Base-by-base conservation (phyloP, 2,113 vertebrate species). In the Elachura formosa region DNA sequence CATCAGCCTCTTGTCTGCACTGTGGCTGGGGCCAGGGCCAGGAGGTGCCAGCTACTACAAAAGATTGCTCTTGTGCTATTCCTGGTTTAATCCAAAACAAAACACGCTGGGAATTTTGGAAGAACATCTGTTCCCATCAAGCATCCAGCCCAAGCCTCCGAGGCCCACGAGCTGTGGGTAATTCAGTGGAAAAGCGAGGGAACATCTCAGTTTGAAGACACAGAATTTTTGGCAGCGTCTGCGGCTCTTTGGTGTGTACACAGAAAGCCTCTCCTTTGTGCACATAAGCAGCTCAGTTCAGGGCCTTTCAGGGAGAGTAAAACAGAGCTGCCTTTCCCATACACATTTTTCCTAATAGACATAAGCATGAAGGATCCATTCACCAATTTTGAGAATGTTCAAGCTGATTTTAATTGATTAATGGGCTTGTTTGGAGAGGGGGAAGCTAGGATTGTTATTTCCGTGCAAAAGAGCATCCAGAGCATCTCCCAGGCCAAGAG, bases 1-100 rank as follows among this genome's bases (percentile, higher is more conserved):
- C 86, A 72, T 58, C 73, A 46, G 61, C 69, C 86, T 17, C 87
- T 26, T 46, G 78, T 52, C 92, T 96, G 87, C 76, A 29, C 16
- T 59, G 76, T 69, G 68, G 75, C 82, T 71, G 72, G 51, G 68
- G 87, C 84, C 59, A 33, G 64, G 73, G 84, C 80, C 49, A 75
- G 77, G 77, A 97, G 89, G 54, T 94, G 89, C 81, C 91, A 95
- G 89, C 76, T 92, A 87, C 87, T 91, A 82, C 77, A 68, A 73
- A 84, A 64, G 58, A 82, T 52, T 82, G 48, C 36, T 90, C 76
- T 72, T 51, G 21, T 64, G 84, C 81, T 95, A 73, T 93, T 95
- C 82, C 84, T 61, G 66, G 29, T 86, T 87, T 75, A 23, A 94
- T 92, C 48, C 82, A 83, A 94, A 89, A 75, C 84, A 91, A 94